Base-by-base conservation (phyloP, 2,888 invertebrate species). In the Drosophila ustulata region DNA sequence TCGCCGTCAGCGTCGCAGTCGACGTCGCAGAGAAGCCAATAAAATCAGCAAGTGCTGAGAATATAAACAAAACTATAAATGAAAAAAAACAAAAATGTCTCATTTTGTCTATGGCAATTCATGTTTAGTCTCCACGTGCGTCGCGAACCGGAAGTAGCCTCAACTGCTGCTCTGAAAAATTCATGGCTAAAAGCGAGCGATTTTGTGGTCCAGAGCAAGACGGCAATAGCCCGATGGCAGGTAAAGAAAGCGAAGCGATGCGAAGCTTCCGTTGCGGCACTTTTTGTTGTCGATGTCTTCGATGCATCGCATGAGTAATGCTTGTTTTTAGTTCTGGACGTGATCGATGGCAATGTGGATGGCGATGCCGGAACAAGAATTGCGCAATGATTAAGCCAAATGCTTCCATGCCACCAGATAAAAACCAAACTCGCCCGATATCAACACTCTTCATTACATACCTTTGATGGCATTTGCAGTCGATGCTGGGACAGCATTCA, bases 311-410 rank as follows among this genome's bases (percentile, higher is more conserved):
- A 65, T 76, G 77, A 77, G 65, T 77, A 77, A 77, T 45, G 56
- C n/a, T 55, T 52, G 41, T 30, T 72, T 34, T 32, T 18, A 41
- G 9, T 39, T 49, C 26, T 74, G 62, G 32, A 78, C 77, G 77
- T 77, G 77, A 77, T 77, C 71, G 71, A 76, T 76, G 66, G 34
- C 28, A 13, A 39, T 58, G 45, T 39, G 26, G 43, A 56, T 55
- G 45, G 37, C 45, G 62, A 68, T 71, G 41, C 77, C 77, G 77
- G 77, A 78, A 78, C 67, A 53, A 77, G 56, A 74, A 66, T 47
- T 26, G 41, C 18, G 11, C 53, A 25, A 50, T 71, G 75, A 75
- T 75, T 64, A 75, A 58, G 46, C 45, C 37, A 64, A 75, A 71
- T 75, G 71, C 55, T 74, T 75, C 30, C 71, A 75, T 66, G 71